Evolutionary conservation across 2,888 invertebrate genomes (phyloP), one percentile per base, ranked within the genome.

Genomic region (Syrista parreyssii): DNA sequence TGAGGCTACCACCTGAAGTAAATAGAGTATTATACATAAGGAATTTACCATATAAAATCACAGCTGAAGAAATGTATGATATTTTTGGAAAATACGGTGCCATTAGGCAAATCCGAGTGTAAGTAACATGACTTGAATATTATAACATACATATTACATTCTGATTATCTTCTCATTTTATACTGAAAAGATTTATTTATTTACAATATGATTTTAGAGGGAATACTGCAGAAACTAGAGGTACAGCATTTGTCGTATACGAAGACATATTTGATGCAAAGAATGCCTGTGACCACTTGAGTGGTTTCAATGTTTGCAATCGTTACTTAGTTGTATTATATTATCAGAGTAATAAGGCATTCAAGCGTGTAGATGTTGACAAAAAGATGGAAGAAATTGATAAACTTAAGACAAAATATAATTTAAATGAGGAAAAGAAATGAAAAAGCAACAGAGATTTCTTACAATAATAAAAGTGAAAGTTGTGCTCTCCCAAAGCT

Each of bases 251-350:
- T 94, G 99, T 99, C 74, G 98, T 99, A 0, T 99, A 99, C 92
- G 99, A 99, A 93, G 99, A 99, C 90, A 99, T 99, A 88, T 99
- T 99, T 93, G 99, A 99, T 94, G 99, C 99, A 0, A 99, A 99
- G 92, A 99, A 99, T 93, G 99, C 99, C 4, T 99, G 99, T 92
- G 99, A 99, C 91, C 99, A 99, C 92, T 93, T 99, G 77, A 98
- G 98, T 77, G 99, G 99, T 12, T 99, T 99, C 92, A 99, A 99
- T 92, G 99, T 99, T 40, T 99, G 99, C 91, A 99, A 99, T 92
- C 94, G 99, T 87, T 99, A 99, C 91, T 93, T 99, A 68, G 99
- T 99, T n/a, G 99, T 99, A 1, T 93, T 99, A 11, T 99, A 99
- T 92, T 99, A 99, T 91, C 98, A 99, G 92, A 96, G 97, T 55